Evolutionary conservation across 1,140 invertebrate genomes (phyloP).

Genomic region (Maniola jurtina): DNA sequence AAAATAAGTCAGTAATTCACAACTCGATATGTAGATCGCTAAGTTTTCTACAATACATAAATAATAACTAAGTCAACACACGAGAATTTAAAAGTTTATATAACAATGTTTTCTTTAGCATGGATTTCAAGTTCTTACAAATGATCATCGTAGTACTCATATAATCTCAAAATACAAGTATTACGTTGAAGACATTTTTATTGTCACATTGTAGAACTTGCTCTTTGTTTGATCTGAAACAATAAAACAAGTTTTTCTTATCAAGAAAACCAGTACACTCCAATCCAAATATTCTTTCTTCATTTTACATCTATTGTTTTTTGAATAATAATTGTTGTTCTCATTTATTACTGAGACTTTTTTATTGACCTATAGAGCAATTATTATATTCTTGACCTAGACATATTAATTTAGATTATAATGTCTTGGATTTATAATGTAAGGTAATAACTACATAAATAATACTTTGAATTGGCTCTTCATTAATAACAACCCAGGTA

Average conservation of each 20-base stretch:
- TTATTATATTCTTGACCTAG: conserved; percentile 1
- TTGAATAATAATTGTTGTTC: conserved; percentile 21
- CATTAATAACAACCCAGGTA: no score
- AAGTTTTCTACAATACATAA: no score
- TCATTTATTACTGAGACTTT: conserved; percentile 21
- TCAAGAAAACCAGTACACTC: conserved; percentile 25
- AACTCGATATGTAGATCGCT: no score
- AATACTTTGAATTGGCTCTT: no score
- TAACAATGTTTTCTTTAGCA: no score
- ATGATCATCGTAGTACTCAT: no score
- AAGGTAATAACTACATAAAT: neutral
- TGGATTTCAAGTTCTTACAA: no score
- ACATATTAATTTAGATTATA: neutral
- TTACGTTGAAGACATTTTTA: neutral
- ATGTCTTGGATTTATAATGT: neutral
- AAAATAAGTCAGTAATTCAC: no score
- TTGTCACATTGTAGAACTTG: conserved; percentile 15
- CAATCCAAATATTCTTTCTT: conserved; percentile 30
- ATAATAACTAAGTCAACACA: no score
- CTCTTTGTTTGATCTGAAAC: conserved; percentile 44
- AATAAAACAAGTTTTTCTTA: conserved; percentile 38
- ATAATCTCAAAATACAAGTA: no score
- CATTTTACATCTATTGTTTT: conserved; percentile 32
- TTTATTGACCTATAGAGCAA: conserved; percentile 14
- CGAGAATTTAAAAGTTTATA: no score